These are phyloP conservation scores for Etheostoma spectabile DNA, from an alignment of 2,113 vertebrate species.

Conservation along the genomic window DNA sequence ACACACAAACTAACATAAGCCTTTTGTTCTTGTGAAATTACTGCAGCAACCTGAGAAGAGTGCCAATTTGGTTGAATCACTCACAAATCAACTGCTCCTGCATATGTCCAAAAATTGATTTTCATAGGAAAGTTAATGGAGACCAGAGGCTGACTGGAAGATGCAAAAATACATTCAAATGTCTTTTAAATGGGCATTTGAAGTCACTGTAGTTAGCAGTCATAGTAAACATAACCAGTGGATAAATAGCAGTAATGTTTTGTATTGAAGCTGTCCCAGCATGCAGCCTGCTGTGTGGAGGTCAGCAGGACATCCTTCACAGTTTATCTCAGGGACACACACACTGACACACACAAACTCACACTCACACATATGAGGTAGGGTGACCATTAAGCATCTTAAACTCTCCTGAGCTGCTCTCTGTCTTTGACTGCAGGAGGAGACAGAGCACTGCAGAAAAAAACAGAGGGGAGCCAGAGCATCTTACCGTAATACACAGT, in stretches of 20 bases:
- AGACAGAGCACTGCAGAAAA: no score
- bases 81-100: not conserved
- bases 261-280: not conserved
- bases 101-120: not conserved
- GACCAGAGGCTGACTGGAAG: not conserved
- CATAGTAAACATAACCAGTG: no score
- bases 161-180: not conserved
- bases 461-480: no score
- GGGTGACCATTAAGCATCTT: no score
- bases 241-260: not conserved
- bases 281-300: slow-evolving; percentile 19
- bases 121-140: not conserved
- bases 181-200: not conserved
- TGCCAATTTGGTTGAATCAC: not conserved
- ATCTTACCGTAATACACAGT: no score
- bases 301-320: slow-evolving; percentile 50
- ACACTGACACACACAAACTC: slow-evolving; percentile 5
- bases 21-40: not conserved
- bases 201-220: not conserved
- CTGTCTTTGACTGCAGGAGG: no score
- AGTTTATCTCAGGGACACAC: not conserved
- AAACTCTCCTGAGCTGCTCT: no score
- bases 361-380: not conserved
- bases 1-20: not conserved
- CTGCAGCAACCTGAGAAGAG: not conserved